These are phyloP conservation scores for Amiota mariae DNA, from an alignment of 2,888 invertebrate genomes.

Conservation along the genomic window DNA sequence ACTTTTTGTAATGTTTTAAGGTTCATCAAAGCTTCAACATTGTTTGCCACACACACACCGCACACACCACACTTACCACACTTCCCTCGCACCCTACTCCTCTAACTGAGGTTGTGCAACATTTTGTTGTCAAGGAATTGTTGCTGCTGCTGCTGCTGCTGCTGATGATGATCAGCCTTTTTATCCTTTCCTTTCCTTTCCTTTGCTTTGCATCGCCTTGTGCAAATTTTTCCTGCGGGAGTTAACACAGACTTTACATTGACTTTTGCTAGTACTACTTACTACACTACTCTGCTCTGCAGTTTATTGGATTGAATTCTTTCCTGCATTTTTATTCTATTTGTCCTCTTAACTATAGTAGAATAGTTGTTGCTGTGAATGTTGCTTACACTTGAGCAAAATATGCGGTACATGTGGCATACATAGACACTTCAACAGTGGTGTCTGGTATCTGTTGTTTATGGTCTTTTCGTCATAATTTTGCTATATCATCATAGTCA, in stretches of 20 bases:
- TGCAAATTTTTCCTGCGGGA: constrained; percentile 64
- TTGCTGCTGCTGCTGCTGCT: no score
- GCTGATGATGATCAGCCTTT: background rate
- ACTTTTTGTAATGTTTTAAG: constrained; percentile 56
- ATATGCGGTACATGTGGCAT: constrained; percentile 13
- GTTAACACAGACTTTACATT: constrained; percentile 45
- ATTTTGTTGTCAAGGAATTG: background rate
- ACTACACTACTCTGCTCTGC: background rate
- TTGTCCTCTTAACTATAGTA: background rate
- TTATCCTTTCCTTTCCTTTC: background rate
- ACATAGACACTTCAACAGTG: no score
- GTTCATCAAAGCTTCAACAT: constrained; percentile 66
- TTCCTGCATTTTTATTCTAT: background rate
- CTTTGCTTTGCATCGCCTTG: constrained; percentile 48
- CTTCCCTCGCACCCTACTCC: constrained; percentile 52
- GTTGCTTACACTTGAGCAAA: background rate
- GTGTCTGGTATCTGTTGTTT: constrained; percentile 57
- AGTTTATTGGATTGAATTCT: background rate
- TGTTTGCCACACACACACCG: constrained; percentile 55
- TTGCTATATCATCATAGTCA: constrained; percentile 20
- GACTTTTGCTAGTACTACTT: constrained; percentile 24
- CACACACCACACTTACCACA: no score
- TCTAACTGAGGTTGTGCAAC: constrained; percentile 43
- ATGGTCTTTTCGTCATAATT: constrained; percentile 49
- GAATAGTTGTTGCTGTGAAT: constrained; percentile 46